Conservation (phyloP, 2,888 invertebrate genomes). For the Oscheius sp. region DNA sequence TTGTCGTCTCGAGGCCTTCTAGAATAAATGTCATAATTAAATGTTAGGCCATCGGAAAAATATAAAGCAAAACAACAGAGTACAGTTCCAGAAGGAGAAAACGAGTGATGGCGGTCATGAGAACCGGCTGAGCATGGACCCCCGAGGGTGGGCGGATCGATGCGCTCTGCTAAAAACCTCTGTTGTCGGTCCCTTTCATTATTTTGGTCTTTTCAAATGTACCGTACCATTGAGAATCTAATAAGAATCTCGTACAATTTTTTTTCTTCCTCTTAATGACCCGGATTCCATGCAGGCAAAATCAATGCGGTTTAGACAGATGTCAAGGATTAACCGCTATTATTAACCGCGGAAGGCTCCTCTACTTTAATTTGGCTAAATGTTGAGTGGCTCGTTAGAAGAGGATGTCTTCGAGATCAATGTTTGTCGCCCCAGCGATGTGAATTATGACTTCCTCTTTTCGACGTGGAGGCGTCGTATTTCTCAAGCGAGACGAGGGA, state of each 20-base stretch:
- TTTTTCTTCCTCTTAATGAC: too few relatives aligned
- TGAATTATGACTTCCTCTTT: too few relatives aligned
- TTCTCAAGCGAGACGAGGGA: too few relatives aligned
- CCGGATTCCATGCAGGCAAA: not conserved
- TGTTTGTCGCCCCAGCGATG: too few relatives aligned
- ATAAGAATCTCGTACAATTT: too few relatives aligned
- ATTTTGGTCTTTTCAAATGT: not conserved
- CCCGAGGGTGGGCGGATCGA: conserved; percentile 34
- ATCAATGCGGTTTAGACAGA: conserved; percentile 24
- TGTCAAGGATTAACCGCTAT: conserved; percentile 13
- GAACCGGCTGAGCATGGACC: conserved; percentile 35
- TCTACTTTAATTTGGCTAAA: too few relatives aligned
- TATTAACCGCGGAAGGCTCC: too few relatives aligned
- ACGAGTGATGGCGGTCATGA: conserved; percentile 10
- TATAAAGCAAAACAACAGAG: not conserved
- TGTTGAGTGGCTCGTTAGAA: too few relatives aligned
- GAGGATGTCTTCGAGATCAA: too few relatives aligned
- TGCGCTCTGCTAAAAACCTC: conserved; percentile 33
- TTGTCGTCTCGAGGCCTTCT: not conserved
- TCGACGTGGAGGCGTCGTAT: too few relatives aligned
- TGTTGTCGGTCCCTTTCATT: conserved; percentile 4
- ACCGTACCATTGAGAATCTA: not conserved
- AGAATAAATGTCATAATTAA: not conserved
- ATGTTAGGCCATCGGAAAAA: not conserved
- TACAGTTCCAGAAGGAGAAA: conserved; percentile 14